Conservation (phyloP, 2,113 vertebrate species). For the Pterocles gutturalis region DNA sequence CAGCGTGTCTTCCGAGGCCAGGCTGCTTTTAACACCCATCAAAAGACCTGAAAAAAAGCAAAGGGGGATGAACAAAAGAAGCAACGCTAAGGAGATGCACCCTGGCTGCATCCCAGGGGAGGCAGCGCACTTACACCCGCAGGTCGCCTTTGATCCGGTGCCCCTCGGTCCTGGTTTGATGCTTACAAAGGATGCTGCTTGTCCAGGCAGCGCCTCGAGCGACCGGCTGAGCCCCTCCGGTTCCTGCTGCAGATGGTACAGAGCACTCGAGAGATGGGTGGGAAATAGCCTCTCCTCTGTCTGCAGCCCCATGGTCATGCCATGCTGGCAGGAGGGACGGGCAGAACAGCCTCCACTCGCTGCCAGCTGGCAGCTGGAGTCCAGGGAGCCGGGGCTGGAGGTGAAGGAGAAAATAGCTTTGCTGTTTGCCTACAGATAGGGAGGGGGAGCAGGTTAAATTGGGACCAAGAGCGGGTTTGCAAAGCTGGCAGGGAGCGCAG, state of each 20-base stretch:
- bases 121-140: fast-evolving
- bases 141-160: fast-evolving
- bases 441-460: not conserved
- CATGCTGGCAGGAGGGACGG: not conserved
- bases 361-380: conserved; percentile 47
- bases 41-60: not conserved
- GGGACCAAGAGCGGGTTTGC: not conserved
- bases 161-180: not conserved
- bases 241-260: not conserved
- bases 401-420: not conserved
- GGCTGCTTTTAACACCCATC: not conserved
- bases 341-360: not conserved
- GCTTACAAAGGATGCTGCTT: not conserved
- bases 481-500: not conserved
- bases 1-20: not conserved
- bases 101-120: not conserved
- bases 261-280: not conserved
- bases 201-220: not conserved
- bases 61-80: not conserved
- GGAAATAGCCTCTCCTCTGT: not conserved
- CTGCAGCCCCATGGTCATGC: not conserved
- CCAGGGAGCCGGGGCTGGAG: not conserved
- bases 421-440: not conserved
- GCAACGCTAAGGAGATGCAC: fast-evolving
- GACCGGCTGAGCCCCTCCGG: not conserved